Percentiles rank a stretch among this genome's conserved stretches.
Evolutionary conservation across 1,140 invertebrate species (phyloP).

Genomic region (Cylas formicarius): DNA sequence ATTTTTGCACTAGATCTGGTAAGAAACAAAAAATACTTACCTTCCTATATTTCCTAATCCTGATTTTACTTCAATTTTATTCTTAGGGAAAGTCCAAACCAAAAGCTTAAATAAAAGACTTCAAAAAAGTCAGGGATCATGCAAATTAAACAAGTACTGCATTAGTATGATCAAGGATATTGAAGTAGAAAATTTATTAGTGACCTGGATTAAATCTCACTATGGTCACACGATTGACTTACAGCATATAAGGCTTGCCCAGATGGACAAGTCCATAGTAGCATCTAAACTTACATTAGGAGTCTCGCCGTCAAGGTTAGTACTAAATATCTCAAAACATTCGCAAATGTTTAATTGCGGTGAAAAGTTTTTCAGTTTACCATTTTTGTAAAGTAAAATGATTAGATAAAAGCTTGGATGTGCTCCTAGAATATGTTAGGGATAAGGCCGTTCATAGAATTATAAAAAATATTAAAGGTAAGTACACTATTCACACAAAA

Average conservation of each 20-base stretch:
- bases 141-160: not conserved
- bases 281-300: slow-evolving; percentile 8
- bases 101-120: slow-evolving; percentile 5
- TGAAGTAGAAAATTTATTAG: slow-evolving; percentile 3
- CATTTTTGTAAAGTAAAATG: too few relatives aligned
- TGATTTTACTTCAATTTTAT: too few relatives aligned
- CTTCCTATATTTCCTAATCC: not conserved
- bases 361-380: too few relatives aligned
- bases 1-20: not conserved
- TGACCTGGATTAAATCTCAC: slow-evolving; percentile 3
- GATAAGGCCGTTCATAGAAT: too few relatives aligned
- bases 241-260: slow-evolving; percentile 4
- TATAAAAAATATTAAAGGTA: too few relatives aligned
- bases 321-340: too few relatives aligned
- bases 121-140: slow-evolving; percentile 8
- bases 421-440: too few relatives aligned
- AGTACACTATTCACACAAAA: too few relatives aligned
- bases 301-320: slow-evolving; percentile 1
- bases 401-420: too few relatives aligned
- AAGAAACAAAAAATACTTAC: not conserved
- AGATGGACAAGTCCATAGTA: not conserved
- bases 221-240: slow-evolving; percentile 2
- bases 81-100: slow-evolving; percentile 3
- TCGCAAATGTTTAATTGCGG: too few relatives aligned
- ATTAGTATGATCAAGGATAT: slow-evolving; percentile 2